Evolutionary conservation across 1,140 invertebrate species (phyloP).

Genomic region (Trachelipus rathkii): DNA sequence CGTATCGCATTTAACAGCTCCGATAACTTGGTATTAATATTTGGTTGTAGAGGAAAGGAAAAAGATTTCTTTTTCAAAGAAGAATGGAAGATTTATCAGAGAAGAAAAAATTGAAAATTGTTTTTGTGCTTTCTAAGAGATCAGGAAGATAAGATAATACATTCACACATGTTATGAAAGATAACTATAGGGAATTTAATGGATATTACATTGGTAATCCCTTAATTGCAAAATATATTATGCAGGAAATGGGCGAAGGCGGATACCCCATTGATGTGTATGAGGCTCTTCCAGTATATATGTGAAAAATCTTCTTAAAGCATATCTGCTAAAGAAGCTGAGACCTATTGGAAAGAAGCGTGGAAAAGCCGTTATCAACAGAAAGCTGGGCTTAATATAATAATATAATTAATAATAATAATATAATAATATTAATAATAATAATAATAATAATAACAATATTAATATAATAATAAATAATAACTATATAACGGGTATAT

Average conservation of each 20-base stretch:
- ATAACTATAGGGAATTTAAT: conserved; percentile 61
- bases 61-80: conserved; percentile 78
- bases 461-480: too few relatives aligned
- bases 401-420: too few relatives aligned
- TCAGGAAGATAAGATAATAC: conserved; percentile 82
- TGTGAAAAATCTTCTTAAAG: conserved; percentile 54
- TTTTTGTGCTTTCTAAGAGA: conserved; percentile 87
- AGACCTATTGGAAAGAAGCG: conserved; percentile 61
- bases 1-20: conserved; percentile 53
- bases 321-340: conserved; percentile 57
- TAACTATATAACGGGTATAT: too few relatives aligned
- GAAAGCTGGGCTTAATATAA: conserved; percentile 73
- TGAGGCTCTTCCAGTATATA: conserved; percentile 66
- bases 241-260: conserved; percentile 90
- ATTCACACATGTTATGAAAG: conserved; percentile 81
- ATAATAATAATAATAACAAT: too few relatives aligned
- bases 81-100: conserved; percentile 64
- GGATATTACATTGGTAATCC: conserved; percentile 61
- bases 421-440: too few relatives aligned
- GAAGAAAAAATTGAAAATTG: conserved; percentile 58
- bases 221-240: conserved; percentile 69
- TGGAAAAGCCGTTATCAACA: conserved; percentile 66
- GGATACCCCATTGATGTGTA: conserved; percentile 86
- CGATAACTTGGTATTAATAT: conserved; percentile 68
- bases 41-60: conserved; percentile 77